Evolutionary conservation across 2,113 vertebrate genomes (phyloP).

Genomic region (Calidris pygmaea): DNA sequence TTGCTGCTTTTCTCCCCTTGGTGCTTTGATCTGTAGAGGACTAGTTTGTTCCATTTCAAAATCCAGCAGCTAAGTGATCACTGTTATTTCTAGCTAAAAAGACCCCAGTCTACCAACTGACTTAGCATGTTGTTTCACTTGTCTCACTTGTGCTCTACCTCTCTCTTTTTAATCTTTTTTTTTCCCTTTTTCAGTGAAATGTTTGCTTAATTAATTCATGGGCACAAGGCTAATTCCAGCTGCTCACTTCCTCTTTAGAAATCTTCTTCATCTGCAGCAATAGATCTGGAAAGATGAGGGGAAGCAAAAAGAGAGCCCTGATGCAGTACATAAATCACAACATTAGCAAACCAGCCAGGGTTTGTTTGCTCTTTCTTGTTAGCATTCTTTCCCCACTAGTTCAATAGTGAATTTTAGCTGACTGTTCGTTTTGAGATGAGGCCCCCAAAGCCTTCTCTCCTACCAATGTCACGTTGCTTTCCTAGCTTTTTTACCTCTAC

Average conservation of each 20-base stretch:
- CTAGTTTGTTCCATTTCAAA: not conserved
- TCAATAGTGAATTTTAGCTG: slow-evolving; percentile 7
- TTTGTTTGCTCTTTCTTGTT: not conserved
- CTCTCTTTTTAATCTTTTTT: not conserved
- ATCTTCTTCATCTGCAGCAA: not conserved
- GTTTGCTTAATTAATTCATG: not conserved
- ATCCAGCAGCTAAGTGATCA: not conserved
- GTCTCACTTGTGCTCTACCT: not conserved
- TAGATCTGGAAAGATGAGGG: not conserved
- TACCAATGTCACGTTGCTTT: not conserved
- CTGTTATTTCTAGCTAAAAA: not conserved
- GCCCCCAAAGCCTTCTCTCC: not conserved
- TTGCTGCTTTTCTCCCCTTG: not conserved
- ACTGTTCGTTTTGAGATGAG: not conserved
- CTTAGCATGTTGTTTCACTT: not conserved
- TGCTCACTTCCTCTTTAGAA: not conserved
- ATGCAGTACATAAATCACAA: not conserved
- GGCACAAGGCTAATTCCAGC: not conserved
- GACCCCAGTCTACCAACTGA: not conserved
- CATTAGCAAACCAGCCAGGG: not conserved
- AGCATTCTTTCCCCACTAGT: not conserved
- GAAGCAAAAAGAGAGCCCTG: not conserved
- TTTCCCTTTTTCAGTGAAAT: not conserved
- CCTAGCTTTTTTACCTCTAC: not conserved
- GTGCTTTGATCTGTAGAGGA: not conserved